Conservation (phyloP, 2,888 invertebrate genomes). For the Arctia plantaginis region DNA sequence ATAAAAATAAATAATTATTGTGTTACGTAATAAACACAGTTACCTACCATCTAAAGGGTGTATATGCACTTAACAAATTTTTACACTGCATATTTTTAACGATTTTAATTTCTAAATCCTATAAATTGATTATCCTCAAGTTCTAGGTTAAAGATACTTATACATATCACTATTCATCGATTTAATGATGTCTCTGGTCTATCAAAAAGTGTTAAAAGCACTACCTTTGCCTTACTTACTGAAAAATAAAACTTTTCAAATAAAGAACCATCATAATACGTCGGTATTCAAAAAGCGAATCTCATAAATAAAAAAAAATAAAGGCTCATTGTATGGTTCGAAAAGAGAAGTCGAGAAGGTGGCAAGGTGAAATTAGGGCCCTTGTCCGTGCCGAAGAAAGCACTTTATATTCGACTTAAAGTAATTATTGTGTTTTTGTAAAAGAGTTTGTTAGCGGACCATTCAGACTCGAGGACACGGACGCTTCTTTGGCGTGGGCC, state of each 20-base stretch:
- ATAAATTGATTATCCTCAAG: neutral
- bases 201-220: neutral
- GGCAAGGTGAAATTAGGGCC: slow-evolving; percentile 79
- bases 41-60: neutral
- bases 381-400: slow-evolving; percentile 77
- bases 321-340: slow-evolving; percentile 45
- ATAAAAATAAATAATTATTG: neutral
- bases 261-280: slow-evolving; percentile 7
- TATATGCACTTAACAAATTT: too few relatives aligned
- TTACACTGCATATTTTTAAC: too few relatives aligned
- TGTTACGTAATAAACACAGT: neutral
- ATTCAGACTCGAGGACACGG: slow-evolving; percentile 77
- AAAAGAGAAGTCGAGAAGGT: slow-evolving; percentile 57
- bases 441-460: slow-evolving; percentile 86
- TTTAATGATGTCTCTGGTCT: neutral
- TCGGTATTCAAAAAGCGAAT: slow-evolving; percentile 38
- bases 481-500: slow-evolving; percentile 64
- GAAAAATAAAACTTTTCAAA: neutral
- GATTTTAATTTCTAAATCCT: neutral
- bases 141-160: neutral
- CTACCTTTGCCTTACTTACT: neutral
- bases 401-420: slow-evolving; percentile 84
- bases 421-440: slow-evolving; percentile 87
- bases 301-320: slow-evolving; percentile 47
- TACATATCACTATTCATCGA: neutral